Conservation (phyloP, 2,113 vertebrate species). For the Dissostichus mawsoni region DNA sequence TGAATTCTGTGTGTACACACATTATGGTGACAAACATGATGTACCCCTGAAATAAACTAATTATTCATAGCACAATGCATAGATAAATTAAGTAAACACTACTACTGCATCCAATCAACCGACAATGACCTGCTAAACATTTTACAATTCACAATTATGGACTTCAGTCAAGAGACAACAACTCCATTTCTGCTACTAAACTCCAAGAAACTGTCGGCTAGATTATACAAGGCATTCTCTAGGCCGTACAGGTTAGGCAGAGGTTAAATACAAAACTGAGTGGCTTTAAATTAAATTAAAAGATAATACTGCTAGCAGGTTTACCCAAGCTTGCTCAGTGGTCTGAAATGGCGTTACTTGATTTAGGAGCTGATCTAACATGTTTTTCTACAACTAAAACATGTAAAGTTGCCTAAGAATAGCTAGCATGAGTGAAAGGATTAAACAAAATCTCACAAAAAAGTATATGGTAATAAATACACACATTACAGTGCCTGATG, state of each 20-base stretch:
- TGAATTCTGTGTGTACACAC: slow-evolving; percentile 55
- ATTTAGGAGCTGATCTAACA: slow-evolving; percentile 32
- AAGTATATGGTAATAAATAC: slow-evolving; percentile 56
- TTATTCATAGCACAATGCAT: slow-evolving; percentile 93
- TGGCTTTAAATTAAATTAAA: slow-evolving; percentile 80
- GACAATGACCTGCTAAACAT: slow-evolving; percentile 86
- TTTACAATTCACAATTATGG: slow-evolving; percentile 77
- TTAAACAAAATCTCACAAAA: slow-evolving; percentile 33
- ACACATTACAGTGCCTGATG: slow-evolving; percentile 38
- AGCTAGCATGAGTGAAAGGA: slow-evolving; percentile 24
- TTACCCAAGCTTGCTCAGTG: slow-evolving; percentile 79
- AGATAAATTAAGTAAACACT: slow-evolving; percentile 92
- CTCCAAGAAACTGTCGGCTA: slow-evolving; percentile 54
- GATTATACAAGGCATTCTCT: slow-evolving; percentile 56
- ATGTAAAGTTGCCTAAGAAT: slow-evolving; percentile 16
- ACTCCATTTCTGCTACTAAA: slow-evolving; percentile 74
- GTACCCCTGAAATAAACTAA: slow-evolving; percentile 87
- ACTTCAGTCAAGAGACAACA: slow-evolving; percentile 83
- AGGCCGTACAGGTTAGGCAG: slow-evolving; percentile 62
- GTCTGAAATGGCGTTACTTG: slow-evolving; percentile 42
- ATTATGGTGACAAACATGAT: slow-evolving; percentile 82
- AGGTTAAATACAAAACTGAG: slow-evolving; percentile 84
- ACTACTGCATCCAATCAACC: slow-evolving; percentile 90
- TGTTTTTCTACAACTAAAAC: slow-evolving; percentile 26
- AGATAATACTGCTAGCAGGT: slow-evolving; percentile 81